A percentile compares a stretch with the other conserved stretches of the same genome.
Conservation (phyloP, 1,140 invertebrate species). For the Brachionus paranguensis region DNA sequence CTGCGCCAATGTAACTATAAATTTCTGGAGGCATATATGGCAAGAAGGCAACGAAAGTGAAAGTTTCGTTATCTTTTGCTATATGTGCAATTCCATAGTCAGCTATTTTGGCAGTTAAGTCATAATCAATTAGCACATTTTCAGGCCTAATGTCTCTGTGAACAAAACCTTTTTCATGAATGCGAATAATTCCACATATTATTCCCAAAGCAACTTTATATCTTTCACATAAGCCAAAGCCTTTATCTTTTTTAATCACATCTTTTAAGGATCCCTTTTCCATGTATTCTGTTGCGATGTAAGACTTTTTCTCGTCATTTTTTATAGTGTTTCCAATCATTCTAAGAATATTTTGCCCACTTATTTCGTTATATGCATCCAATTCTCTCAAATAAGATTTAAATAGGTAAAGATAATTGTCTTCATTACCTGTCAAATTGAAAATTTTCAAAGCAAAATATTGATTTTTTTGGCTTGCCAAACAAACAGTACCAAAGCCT, state of each 20-base stretch:
- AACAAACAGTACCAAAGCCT: background rate
- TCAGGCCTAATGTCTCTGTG: slow-evolving; percentile 3
- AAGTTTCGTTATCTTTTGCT: background rate
- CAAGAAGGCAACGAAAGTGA: too few species aligned
- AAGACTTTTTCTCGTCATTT: background rate
- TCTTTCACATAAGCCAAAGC: background rate
- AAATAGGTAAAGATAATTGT: background rate
- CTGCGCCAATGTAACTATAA: background rate
- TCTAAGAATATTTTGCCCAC: background rate
- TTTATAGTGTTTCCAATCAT: background rate
- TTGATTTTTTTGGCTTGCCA: too few species aligned
- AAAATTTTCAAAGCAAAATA: too few species aligned
- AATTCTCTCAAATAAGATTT: background rate
- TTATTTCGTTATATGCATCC: background rate
- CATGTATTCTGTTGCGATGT: too few species aligned
- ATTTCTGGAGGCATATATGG: background rate
- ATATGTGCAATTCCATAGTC: background rate
- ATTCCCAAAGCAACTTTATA: background rate
- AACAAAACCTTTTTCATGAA: background rate
- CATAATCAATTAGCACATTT: background rate
- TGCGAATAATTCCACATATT: background rate
- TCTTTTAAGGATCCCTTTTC: too few species aligned
- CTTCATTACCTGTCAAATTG: background rate
- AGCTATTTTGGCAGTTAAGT: slow-evolving; percentile 6
- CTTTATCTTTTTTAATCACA: background rate